Evolutionary conservation across 2,113 vertebrate species (phyloP), one percentile per base, ranked within the genome.

Genomic region (Uria aalge): DNA sequence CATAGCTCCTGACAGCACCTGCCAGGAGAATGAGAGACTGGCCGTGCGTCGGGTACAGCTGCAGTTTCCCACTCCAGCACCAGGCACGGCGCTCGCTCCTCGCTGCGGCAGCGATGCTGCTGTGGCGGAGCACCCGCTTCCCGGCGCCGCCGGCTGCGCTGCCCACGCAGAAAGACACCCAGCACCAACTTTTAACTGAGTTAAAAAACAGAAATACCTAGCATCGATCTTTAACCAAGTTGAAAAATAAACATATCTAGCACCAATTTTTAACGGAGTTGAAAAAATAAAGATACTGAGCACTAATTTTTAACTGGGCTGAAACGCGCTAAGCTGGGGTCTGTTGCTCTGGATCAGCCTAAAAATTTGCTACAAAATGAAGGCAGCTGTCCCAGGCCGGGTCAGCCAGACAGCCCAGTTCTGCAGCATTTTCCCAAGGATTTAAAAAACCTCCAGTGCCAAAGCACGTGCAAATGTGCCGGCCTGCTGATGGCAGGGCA

Each of bases 1-100:
- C n/a, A 8, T 32, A 57, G 67, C 41, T 74, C 69, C 8, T 17
- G 78, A 12, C 59, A 69, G 52, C 34, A 43, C n/a, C 73, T 29
- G 63, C 12, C 63, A 36, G 29, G 12, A 55, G 41, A 12, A 23
- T 0, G 5, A 17, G 67, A 15, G 48, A 6, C 2, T 1, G 43
- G 59, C 59, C 32, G 1, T 2, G 22, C 0, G 0, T 0, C 4
- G 3, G 7, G 56, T 6, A 3, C 45, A 36, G 83, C 76, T 23
- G 26, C 40, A 8, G 32, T 32, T 29, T 16, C 50, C 3, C 3
- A 26, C 0, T 3, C 9, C 74, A 15, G 81, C 66, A 34, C 52
- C n/a, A 16, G 60, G 67, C 34, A 4, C 62, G 12, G 79, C 14
- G 2, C 1, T 6, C 4, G 68, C 78, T 20, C 57, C 5, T 4